Evolutionary conservation across 2,113 vertebrate genomes (phyloP), one percentile per base, ranked within the genome.

Genomic region (Plecturocebus donacophilus): DNA sequence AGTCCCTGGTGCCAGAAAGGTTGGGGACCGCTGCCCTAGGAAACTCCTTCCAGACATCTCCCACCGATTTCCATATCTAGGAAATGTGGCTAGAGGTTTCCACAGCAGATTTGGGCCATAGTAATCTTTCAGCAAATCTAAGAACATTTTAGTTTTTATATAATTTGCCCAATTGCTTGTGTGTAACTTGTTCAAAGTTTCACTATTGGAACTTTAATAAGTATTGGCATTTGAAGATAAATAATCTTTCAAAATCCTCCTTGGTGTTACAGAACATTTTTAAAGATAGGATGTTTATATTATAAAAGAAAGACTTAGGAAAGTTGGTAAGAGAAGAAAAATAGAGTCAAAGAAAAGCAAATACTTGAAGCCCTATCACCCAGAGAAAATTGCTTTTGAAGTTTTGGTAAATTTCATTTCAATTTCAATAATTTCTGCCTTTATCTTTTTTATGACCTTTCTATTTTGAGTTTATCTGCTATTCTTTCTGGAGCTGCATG

Each of bases 361-460:
- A 91, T n/a, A 81, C 19, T 49, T 80, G 40, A 58, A 88, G 13
- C 17, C 30, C 32, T 32, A 23, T 71, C 66, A 56, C 25, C 23
- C 11, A 7, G 56, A 87, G 86, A 90, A 87, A 93, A 93, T 73
- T 45, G 58, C 30, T 87, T 91, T 32, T 70, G 61, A 76, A 77
- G 23, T 71, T 87, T 81, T 87, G 58, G 47, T 76, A 87, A 95
- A 94, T 93, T 90, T 95, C 40, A 95, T 40, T 93, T 90, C 76
- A 82, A 38, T 61, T 77, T 97, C 49, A 77, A 11, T 90, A 35
- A 61, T 93, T 85, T 95, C 38, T 81, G 23, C 17, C 20, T 93
- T 97, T 38, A 76, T 82, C 23, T 49, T 77, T 90, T n/a, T 83
- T 45, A 73, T 77, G 27, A 56, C 14, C 58, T 61, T 90, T 83